A percentile compares a stretch with the other conserved stretches of the same genome.
Conservation (phyloP, 2,888 invertebrate species). For the Lycocerus yunnanus region DNA sequence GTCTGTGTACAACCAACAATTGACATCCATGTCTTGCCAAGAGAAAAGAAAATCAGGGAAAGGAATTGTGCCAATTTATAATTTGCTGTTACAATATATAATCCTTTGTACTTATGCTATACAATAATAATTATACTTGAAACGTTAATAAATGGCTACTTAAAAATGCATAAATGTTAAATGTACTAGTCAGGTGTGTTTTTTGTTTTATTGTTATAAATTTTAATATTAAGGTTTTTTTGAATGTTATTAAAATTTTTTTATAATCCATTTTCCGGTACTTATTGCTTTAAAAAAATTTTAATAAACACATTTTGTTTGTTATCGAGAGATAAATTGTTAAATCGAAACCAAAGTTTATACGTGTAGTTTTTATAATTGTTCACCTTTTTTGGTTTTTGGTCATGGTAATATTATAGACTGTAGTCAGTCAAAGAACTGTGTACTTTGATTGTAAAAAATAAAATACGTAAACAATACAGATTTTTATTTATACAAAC, state of each 20-base stretch:
- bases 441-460: constrained; percentile 17
- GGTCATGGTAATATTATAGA: constrained; percentile 1
- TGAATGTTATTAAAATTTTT: background rate
- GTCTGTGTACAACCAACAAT: background rate
- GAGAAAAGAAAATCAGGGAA: background rate
- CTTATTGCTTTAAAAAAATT: background rate
- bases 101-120: constrained; percentile 16
- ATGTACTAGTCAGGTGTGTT: constrained; percentile 25
- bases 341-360: constrained; percentile 6
- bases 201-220: constrained; percentile 15
- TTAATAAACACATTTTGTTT: background rate
- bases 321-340: background rate
- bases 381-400: background rate
- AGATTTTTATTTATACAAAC: constrained; percentile 11
- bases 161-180: constrained; percentile 24
- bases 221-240: constrained; percentile 3
- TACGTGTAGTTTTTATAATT: constrained; percentile 2
- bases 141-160: constrained; percentile 18
- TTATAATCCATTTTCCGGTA: background rate
- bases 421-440: background rate
- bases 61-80: background rate
- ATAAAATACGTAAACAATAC: constrained; percentile 14
- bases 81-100: constrained; percentile 4
- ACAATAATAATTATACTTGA: background rate
- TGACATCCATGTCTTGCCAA: background rate